Base-by-base conservation (phyloP, 2,797 vertebrate species). In the Vireo griseus region DNA sequence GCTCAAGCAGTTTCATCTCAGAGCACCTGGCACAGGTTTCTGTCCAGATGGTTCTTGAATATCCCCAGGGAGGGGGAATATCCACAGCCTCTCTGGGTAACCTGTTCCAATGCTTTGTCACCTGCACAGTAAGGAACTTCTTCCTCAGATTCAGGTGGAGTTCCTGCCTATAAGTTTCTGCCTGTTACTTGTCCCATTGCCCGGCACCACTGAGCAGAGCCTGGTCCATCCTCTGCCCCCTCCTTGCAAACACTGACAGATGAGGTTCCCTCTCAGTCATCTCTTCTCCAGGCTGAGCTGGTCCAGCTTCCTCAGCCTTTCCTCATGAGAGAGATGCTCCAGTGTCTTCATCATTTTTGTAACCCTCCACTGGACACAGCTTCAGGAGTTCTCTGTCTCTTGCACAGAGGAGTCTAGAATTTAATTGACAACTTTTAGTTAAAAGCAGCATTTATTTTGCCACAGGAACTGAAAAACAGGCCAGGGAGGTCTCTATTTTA, bases 201-300 rank as follows among this genome's bases (percentile, higher is more conserved):
- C 24, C 2, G 1, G 26, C 19, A 15, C 28, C 1, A 0, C 9
- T 0, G 0, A 50, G 16, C 39, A 62, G n/a, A 44, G 13, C 19
- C 28, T 21, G 28, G 8, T 26, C 14, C 37, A 8, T 25, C 6
- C 26, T 29, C 22, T 76, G 50, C 1, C 3, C 20, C 14, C 21
- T 51, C 7, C 39, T 29, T 51, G 31, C 29, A 63, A 29, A 16
- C 7, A 26, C 7, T 31, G 8, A 39, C 3, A 25, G 24, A 16
- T 21, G 72, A 13, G 5, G 4, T 57, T 8, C 4, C 10, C 37
- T 51, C 16, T 69, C 37, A 39, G 24, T 16, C 40, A 3, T 62
- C 8, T 25, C 50, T 29, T 3, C 14, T 37, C 1, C 0, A 39
- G 24, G n/a, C 14, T 50, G 28, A 44, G 21, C 10, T 57, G 16